Conservation (phyloP, 2,888 invertebrate genomes). For the Apodemia duryi region DNA sequence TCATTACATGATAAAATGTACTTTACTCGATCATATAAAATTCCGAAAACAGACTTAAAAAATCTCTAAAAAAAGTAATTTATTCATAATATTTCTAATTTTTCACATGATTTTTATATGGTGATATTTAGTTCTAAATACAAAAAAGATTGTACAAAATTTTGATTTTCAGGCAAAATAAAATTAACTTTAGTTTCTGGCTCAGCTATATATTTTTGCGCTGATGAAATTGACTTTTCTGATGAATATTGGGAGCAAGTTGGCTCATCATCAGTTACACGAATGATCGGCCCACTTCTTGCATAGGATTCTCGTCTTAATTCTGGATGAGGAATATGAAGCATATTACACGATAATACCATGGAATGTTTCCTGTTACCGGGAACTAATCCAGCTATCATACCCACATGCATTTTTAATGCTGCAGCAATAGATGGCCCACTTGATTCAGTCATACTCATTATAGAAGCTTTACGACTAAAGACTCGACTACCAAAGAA, state of each 20-base stretch:
- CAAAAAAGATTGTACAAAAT: too few species aligned
- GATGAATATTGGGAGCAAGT: conserved; percentile 56
- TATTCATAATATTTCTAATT: too few species aligned
- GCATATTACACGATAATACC: conserved; percentile 81
- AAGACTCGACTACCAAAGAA: conserved; percentile 81
- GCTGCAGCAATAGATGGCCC: conserved; percentile 83
- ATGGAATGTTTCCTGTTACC: conserved; percentile 79
- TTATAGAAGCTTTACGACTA: conserved; percentile 83
- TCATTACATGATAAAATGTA: too few species aligned
- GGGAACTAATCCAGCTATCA: conserved; percentile 85
- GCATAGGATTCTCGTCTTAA: conserved; percentile 74
- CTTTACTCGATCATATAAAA: too few species aligned
- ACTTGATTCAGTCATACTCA: conserved; percentile 79
- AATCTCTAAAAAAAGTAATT: too few species aligned
- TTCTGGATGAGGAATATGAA: conserved; percentile 71
- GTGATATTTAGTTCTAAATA: too few species aligned
- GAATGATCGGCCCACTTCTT: conserved; percentile 81
- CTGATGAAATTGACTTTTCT: conserved; percentile 44
- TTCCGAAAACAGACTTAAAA: too few species aligned
- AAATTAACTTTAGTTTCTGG: conserved; percentile 84
- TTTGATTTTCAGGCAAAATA: conserved; percentile 72
- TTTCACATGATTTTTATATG: too few species aligned
- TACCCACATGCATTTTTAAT: conserved; percentile 85
- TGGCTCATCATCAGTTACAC: conserved; percentile 74
- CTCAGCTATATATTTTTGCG: conserved; percentile 67